Base-by-base conservation (phyloP, 2,888 invertebrate genomes). In the Morpho helenor region DNA sequence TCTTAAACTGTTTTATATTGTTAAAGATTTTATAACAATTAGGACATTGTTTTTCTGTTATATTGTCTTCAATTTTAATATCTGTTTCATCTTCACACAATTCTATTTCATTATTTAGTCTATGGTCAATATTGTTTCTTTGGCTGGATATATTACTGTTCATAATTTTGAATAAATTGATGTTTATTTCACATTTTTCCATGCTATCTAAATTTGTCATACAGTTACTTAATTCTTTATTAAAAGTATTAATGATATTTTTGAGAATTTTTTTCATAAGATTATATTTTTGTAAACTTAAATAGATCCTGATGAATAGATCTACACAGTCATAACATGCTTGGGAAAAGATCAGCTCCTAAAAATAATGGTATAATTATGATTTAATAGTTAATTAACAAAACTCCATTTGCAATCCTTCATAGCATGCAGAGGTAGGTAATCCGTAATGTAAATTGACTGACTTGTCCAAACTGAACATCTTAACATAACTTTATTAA, bases 21-120 rank as follows among this genome's bases (percentile, higher is more conserved):
- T 72, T 31, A n/a, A 82, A 62, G 6, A 60, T 56, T 71, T 80
- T 80, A 5, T 56, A 68, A 56, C 82, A 82, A 49, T 74, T 61
- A 1, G 72, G 73, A 60, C 82, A 82, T 56, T 73, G 66, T 49
- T 73, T 74, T 59, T 68, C 60, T 57, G 77, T 77, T 42, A 16
- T 68, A 61, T 68, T 67, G 40, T 62, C 62, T 16, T 58, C 52
- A 44, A 65, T 64, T 22, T 57, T 16, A 31, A 10, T 54, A 41
- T 59, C 41, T 7, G 43, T 31, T 31, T 31, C 31, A 31, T 31
- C 31, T 31, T 31, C 31, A 31, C 5, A 31, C 31, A 31, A 31
- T 31, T 3, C 31, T 5, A 31, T 5, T 31, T 31, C 31, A 31
- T 31, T 31, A 31, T 31, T 31, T 31, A 31, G 31, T 31, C 31